Base-by-base conservation (phyloP, 2,888 invertebrate species). In the Meta bourneti region DNA sequence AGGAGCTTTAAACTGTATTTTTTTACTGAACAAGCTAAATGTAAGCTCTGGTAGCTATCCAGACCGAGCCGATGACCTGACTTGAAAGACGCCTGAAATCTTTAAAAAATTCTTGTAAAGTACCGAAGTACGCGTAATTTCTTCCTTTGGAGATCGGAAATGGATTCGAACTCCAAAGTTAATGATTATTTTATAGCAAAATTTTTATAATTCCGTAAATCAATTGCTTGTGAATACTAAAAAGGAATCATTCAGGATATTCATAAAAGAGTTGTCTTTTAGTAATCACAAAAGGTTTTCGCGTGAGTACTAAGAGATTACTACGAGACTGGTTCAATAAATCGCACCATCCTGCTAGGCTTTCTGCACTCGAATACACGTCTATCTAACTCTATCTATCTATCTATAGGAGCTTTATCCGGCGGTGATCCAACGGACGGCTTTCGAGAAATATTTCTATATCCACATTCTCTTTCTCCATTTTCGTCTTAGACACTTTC, bases 371-470 rank as follows among this genome's bases (percentile, higher is more conserved):
- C 79, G 54, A 54, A 61, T 54, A 89, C 77, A 77, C 71, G 34
- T 71, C 77, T 83, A 77, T 82, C 78, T 89, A 82, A n/a, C 61
- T 83, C 78, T 78, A 77, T 77, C 71, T 84, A 84, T 89, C 78
- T 89, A 83, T 84, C 78, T 79, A 89, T 90, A 90, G 90, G 90
- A 90, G 90, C 90, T 90, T 90, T 77, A 81, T 90, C 80, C 90
- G 70, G 81, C 61, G 86, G 80, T 72, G 82, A 87, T 69, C 75
- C 90, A 54, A 82, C 74, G 81, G 82, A 91, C 74, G 75, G 86
- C 85, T 86, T 90, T 86, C 80, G 80, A 82, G 75, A 75, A 54
- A 82, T 91, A 91, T 87, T 91, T 91, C 91, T 91, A 89, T 91
- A 77, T 87, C 75, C 82, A 61, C 82, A 72, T 86, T 86, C 75